Percentiles rank a stretch among this genome's conserved stretches.
These are phyloP conservation scores for Gryon sp. DNA, from an alignment of 1,140 invertebrate genomes.

Conservation along the genomic window DNA sequence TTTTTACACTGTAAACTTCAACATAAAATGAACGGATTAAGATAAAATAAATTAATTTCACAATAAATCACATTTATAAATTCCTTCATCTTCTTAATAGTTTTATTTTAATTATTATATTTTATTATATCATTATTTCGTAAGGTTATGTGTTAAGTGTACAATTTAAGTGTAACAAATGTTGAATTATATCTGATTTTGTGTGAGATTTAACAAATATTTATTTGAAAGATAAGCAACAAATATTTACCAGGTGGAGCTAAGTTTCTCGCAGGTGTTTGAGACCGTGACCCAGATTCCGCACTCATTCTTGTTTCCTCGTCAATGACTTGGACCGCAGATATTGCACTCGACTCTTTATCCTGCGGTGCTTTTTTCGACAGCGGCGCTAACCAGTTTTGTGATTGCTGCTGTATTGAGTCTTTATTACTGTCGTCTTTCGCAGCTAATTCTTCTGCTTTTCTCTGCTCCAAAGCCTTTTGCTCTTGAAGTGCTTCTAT, in stretches of 20 bases:
- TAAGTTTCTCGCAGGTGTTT: conserved; percentile 79
- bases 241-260: conserved; percentile 65
- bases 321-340: conserved; percentile 85
- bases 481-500: conserved; percentile 34
- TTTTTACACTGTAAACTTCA: conserved; percentile 5
- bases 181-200: too few species aligned
- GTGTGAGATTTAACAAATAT: neutral
- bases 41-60: too few species aligned
- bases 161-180: too few species aligned
- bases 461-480: conserved; percentile 21
- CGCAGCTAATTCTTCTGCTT: conserved; percentile 1
- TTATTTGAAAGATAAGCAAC: conserved; percentile 19
- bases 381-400: conserved; percentile 75
- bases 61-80: too few species aligned
- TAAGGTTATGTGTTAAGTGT: too few species aligned
- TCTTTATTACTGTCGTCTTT: conserved; percentile 48
- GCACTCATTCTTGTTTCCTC: conserved; percentile 94
- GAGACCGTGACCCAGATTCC: conserved; percentile 80
- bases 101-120: too few species aligned
- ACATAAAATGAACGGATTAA: too few species aligned
- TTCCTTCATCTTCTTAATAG: too few species aligned
- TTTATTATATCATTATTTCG: too few species aligned
- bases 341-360: conserved; percentile 66
- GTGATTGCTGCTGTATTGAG: conserved; percentile 55
- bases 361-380: conserved; percentile 68